These are phyloP conservation scores for Bombus pyrosoma DNA, from an alignment of 1,140 invertebrate species.

Conservation along the genomic window DNA sequence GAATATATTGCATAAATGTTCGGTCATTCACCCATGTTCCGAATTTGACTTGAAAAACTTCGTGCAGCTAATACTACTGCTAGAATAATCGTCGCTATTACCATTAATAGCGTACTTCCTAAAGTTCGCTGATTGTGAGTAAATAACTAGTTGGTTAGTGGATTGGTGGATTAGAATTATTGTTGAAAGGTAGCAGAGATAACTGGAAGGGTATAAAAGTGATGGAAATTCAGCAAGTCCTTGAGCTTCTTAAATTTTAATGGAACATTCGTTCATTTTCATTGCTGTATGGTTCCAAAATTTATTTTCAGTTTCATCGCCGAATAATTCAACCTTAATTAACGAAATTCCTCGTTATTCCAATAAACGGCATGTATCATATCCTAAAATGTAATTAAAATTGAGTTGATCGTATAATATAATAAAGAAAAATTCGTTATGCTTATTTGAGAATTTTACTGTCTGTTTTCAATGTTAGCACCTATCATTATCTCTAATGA, in stretches of 20 bases:
- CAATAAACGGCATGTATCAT: not conserved
- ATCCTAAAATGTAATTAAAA: not conserved
- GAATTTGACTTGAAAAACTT: constrained; percentile 38
- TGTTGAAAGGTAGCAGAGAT: constrained; percentile 17
- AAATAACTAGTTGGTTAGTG: constrained; percentile 44
- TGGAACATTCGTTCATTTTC: not conserved
- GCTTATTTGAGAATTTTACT: too few species aligned
- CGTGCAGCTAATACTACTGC: constrained; percentile 27
- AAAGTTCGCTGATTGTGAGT: constrained; percentile 46
- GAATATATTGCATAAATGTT: not conserved
- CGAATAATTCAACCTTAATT: not conserved
- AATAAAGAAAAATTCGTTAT: too few species aligned
- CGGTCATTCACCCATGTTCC: not conserved
- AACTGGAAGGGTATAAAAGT: constrained; percentile 14
- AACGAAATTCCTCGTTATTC: not conserved
- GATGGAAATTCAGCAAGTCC: not conserved
- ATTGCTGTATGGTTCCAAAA: not conserved
- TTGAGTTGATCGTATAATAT: not conserved
- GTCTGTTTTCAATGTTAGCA: too few species aligned
- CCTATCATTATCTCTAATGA: too few species aligned
- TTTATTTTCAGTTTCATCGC: constrained; percentile 3
- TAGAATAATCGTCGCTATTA: constrained; percentile 59
- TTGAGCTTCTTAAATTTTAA: constrained; percentile 26
- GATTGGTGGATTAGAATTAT: constrained; percentile 56
- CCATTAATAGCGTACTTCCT: constrained; percentile 32